Evolutionary conservation across 1,140 invertebrate genomes (phyloP).

Genomic region (Psix sp.): DNA sequence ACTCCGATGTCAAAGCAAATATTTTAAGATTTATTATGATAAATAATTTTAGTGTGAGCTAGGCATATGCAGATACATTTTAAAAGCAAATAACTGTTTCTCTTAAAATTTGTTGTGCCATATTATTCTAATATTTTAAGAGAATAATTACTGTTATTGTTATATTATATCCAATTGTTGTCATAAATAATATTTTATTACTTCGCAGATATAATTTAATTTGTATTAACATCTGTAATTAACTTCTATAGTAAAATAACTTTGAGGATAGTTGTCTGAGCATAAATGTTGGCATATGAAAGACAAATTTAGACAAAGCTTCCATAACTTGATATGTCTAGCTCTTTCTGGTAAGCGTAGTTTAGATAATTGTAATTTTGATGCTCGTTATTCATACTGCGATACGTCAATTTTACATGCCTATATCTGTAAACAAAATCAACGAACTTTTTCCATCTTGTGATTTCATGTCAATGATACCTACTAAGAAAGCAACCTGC

Average conservation of each 20-base stretch:
- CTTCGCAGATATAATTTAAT: too few species aligned
- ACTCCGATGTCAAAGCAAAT: constrained; percentile 34
- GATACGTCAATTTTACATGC: constrained; percentile 60
- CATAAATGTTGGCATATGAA: not conserved
- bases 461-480: constrained; percentile 40
- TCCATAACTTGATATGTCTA: constrained; percentile 53
- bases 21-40: constrained; percentile 40
- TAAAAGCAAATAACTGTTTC: constrained; percentile 3
- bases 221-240: too few species aligned
- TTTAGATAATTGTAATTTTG: constrained; percentile 51
- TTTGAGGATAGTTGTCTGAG: too few species aligned
- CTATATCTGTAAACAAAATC: constrained; percentile 53
- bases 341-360: constrained; percentile 42
- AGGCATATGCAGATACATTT: constrained; percentile 32
- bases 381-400: constrained; percentile 56
- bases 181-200: too few species aligned
- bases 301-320: constrained; percentile 31
- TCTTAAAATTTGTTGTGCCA: constrained; percentile 36
- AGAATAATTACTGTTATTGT: too few species aligned
- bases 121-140: constrained; percentile 27
- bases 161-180: too few species aligned
- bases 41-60: constrained; percentile 31
- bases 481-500: constrained; percentile 16
- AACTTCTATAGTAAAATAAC: too few species aligned
- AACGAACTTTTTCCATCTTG: constrained; percentile 51